Evolutionary conservation across 1,140 invertebrate species (phyloP), one percentile per base, ranked within the genome.

Genomic region (Notospermus geniculatus): DNA sequence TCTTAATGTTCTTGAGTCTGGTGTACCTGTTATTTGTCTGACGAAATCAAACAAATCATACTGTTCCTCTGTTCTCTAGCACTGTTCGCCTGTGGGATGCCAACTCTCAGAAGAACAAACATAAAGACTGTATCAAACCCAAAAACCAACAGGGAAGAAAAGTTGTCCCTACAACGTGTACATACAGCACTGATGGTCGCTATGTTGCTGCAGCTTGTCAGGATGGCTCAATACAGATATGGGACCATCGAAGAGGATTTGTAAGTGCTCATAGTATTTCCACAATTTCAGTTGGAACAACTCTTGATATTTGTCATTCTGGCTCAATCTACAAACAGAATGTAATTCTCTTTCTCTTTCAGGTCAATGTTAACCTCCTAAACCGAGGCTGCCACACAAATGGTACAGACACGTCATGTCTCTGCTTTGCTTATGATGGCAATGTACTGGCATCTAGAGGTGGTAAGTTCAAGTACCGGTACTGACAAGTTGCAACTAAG

Each of bases 221-320:
- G 28, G 97, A 99, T 81, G 97, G 97, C 1, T 97, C 93, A 0
- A 89, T 99, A 68, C 95, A 98, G 80, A 90, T 98, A 80, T 99
- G 96, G 96, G 97, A 99, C 78, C 89, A 93, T 54, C 86, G 95
- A 43, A 86, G 84, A 72, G 71, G 74, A 61, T 87, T 84, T 79
- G 86, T 88, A 71, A 80, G 82, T 59, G 25, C 0, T 17, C 5
- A 50, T 7, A 9, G 46, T 9, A n/a, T 9, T 50, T 43, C 39
- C 19, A 11, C 19, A 43, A 43, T 11, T 13, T 11, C 39, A 43
- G 11, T 11, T 13, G 39, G 19, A 43, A 43, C 19, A 19, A 11
- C 19, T 13, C 11, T 43, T 43, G 19, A 43, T 43, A n/a, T n/a
- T n/a, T n/a, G n/a, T n/a, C n/a, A n/a, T n/a, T n/a, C n/a, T n/a